phyloP scores from a whole-genome alignment of 2,113 vertebrate species.

The Xiphophorus couchianus region DNA sequence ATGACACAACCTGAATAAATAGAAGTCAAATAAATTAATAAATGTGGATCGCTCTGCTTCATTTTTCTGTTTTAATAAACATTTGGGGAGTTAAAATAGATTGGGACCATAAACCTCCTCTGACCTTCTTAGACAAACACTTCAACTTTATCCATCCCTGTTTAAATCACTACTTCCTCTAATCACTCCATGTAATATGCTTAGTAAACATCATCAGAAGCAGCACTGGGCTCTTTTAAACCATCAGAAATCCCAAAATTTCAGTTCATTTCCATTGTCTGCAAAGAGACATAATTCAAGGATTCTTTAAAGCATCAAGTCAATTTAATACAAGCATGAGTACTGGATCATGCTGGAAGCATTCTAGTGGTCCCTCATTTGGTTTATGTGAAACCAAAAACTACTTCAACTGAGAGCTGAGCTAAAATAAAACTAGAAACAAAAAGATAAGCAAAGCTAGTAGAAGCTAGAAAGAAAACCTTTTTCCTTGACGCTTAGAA shows the following conservation, averaged over 20 bases:
- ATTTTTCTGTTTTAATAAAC: neutral
- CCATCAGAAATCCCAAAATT: neutral
- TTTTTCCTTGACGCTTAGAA: slow-evolving; percentile 39
- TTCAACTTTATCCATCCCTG: neutral
- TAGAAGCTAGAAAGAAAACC: slow-evolving; percentile 14
- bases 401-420: neutral
- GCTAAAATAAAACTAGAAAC: slow-evolving; percentile 1
- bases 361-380: too few relatives aligned
- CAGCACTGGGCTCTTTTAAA: neutral
- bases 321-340: neutral
- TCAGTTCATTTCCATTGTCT: slow-evolving; percentile 10
- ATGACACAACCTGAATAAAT: too few relatives aligned
- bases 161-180: neutral
- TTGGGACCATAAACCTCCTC: neutral
- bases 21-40: neutral
- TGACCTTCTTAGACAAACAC: neutral
- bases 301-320: slow-evolving; percentile 4
- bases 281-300: slow-evolving; percentile 5
- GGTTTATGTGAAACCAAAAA: neutral
- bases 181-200: neutral
- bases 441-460: neutral
- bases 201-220: neutral
- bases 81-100: neutral
- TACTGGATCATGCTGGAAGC: neutral
- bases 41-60: neutral